These are phyloP conservation scores for Dicaeum eximium DNA, from an alignment of 2,113 vertebrate species.

Conservation along the genomic window DNA sequence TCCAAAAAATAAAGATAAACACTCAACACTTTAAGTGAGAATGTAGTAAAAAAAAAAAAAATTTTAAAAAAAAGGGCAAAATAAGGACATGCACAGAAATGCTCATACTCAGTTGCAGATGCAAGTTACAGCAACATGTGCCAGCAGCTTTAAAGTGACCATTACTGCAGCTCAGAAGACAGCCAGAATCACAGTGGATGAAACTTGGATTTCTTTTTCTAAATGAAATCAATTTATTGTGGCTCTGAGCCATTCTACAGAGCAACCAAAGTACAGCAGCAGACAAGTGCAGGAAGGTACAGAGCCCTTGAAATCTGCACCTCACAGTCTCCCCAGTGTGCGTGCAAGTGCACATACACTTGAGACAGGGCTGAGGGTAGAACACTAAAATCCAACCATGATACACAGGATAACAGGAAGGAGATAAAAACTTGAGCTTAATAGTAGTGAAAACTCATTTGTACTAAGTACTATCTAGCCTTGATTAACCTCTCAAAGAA, in stretches of 20 bases:
- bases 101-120: background rate
- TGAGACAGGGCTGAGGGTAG: background rate
- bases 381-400: background rate
- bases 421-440: background rate
- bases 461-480: background rate
- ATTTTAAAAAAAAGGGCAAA: background rate
- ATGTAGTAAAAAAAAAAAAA: background rate
- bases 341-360: background rate
- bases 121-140: background rate
- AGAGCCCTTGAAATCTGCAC: background rate
- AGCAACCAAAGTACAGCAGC: background rate
- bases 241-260: background rate
- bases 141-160: background rate
- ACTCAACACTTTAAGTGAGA: conserved; percentile 12
- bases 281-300: background rate
- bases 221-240: background rate
- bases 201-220: background rate
- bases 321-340: background rate
- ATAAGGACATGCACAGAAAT: background rate
- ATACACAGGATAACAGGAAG: background rate
- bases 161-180: background rate
- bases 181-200: background rate
- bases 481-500: background rate
- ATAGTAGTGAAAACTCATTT: background rate
- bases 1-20: conserved; percentile 17